Evolutionary conservation across 2,797 vertebrate genomes (phyloP).

Genomic region (Momotus momota): DNA sequence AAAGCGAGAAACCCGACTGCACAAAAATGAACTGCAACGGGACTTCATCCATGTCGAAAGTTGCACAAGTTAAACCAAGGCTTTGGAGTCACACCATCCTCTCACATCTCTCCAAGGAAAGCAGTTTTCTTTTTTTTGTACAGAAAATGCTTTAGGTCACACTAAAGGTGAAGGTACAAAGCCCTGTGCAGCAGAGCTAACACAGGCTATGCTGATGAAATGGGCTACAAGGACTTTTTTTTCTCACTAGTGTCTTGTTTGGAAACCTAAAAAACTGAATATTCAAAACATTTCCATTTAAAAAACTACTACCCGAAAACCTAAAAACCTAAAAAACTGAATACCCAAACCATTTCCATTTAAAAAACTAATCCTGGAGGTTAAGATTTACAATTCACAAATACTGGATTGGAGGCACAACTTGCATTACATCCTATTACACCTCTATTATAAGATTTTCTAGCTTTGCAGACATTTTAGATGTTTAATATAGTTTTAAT

Average conservation of each 20-base stretch:
- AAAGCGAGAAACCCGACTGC: too few relatives aligned
- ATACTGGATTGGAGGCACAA: background rate
- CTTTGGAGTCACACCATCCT: background rate
- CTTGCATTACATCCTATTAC: background rate
- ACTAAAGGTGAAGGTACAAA: background rate
- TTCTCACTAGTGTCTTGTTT: background rate
- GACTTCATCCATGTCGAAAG: accelerated
- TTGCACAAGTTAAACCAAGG: background rate
- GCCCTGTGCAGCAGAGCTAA: background rate
- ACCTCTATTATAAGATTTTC: background rate
- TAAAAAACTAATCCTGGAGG: background rate
- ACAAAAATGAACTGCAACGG: accelerated
- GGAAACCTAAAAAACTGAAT: background rate
- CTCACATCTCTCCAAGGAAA: background rate
- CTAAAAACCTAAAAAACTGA: too few relatives aligned
- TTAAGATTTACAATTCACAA: background rate
- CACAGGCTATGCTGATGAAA: background rate
- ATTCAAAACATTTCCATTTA: background rate
- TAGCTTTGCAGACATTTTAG: background rate
- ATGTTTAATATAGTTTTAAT: background rate
- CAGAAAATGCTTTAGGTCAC: background rate
- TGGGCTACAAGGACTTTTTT: too few relatives aligned
- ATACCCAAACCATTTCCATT: too few relatives aligned
- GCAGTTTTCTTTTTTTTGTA: background rate
- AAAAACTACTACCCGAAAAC: too few relatives aligned